Base-by-base conservation (phyloP, 1,140 invertebrate genomes). In the Schlechtendalia chinensis region DNA sequence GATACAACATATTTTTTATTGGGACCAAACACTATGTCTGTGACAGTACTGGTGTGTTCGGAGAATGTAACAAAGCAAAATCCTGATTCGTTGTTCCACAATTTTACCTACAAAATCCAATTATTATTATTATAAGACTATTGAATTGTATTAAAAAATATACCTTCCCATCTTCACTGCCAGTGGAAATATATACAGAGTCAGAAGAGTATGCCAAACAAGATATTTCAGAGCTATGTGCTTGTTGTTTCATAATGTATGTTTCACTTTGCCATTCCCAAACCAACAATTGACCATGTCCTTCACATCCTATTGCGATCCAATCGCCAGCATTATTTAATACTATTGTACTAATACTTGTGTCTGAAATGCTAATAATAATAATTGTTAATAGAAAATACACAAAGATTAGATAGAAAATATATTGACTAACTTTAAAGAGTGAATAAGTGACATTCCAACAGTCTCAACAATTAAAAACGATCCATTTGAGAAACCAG, bases 221-320 rank as follows among this genome's bases (percentile, higher is more conserved):
- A 16, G 90, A 92, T 91, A 97, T 96, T 84, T 93, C 93, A 84
- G 93, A 92, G 67, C 91, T 91, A 84, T 99, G 97, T 0, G 95
- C 95, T 87, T 98, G 96, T 84, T 99, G 96, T 85, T 99, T 99
- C 89, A 99, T 91, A 0, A 97, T 92, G 84, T 97, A 98, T n/a
- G 95, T 95, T 88, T 99, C 96, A 89, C 96, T 98, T 86, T 98
- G 96, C 97, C 97, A 99, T 87, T 99, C 97, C 96, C 97, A 99
- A 11, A 99, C 96, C 17, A 98, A 86, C 24, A 99, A 86, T 85
- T 98, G 96, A 0, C 96, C 96, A 3, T 93, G 87, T 56, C 91
- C 90, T 0, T 90, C 88, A 84, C 94, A 96, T 0, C 93, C 96
- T 32, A 98, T 85, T 0, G 94, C 96, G 72, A 99, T 92, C 97